These are phyloP conservation scores for Neoseiulus cucumeris DNA, from an alignment of 1,140 invertebrate genomes.

Conservation along the genomic window DNA sequence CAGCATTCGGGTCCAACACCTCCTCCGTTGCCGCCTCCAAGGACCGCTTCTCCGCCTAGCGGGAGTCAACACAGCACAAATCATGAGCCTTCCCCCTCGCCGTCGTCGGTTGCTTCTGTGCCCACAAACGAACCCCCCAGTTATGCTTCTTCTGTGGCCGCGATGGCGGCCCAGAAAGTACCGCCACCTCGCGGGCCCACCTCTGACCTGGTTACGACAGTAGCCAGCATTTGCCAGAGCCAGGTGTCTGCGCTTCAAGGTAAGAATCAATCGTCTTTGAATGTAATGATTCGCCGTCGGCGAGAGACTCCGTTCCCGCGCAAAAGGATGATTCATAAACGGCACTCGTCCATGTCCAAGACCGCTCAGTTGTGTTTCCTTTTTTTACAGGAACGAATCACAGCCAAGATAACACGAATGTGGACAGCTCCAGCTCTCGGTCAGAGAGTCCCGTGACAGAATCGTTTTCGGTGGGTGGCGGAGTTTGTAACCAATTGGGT, in stretches of 20 bases:
- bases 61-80: constrained; percentile 14
- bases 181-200: constrained; percentile 13
- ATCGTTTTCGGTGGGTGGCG: constrained; percentile 23
- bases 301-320: too few relatives aligned
- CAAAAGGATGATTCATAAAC: too few relatives aligned
- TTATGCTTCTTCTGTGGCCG: constrained; percentile 75
- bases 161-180: constrained; percentile 39
- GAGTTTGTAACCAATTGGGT: constrained; percentile 21
- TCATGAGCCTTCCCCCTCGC: constrained; percentile 23
- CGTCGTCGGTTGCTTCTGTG: constrained; percentile 26
- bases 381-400: constrained; percentile 13
- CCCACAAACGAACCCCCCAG: constrained; percentile 72
- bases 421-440: constrained; percentile 27
- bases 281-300: too few relatives aligned
- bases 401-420: constrained; percentile 13
- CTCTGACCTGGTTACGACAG: constrained; percentile 21
- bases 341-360: too few relatives aligned
- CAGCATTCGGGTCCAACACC: constrained; percentile 23
- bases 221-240: constrained; percentile 22
- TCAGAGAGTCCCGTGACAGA: constrained; percentile 36
- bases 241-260: constrained; percentile 20
- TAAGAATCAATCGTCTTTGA: too few relatives aligned
- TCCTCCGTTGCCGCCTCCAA: constrained; percentile 16
- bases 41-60: constrained; percentile 19
- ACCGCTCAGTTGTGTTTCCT: too few relatives aligned